phyloP scores from a whole-genome alignment of 2,113 vertebrate species.

The Gymnobelideus leadbeateri region DNA sequence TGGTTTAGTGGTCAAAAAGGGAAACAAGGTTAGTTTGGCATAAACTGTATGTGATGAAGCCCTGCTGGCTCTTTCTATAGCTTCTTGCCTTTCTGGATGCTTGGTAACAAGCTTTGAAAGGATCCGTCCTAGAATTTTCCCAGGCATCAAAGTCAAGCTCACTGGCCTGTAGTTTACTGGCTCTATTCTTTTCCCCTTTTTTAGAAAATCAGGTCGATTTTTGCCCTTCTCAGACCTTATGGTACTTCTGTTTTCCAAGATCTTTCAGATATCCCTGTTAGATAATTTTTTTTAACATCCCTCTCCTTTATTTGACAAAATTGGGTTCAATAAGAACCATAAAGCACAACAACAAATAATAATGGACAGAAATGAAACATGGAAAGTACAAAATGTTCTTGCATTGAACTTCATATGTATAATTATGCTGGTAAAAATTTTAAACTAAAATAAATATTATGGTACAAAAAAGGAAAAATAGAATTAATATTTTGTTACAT shows the following conservation, averaged over 20 bases:
- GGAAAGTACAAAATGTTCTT: no score
- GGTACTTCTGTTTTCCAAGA: background rate
- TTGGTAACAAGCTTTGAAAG: background rate
- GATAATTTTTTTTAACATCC: background rate
- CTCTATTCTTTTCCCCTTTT: background rate
- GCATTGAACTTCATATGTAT: no score
- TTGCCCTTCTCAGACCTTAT: background rate
- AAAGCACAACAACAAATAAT: background rate
- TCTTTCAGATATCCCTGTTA: background rate
- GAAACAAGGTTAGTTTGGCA: background rate
- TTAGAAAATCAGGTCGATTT: background rate
- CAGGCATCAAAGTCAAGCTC: background rate
- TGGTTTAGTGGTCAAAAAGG: background rate
- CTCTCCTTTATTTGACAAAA: background rate
- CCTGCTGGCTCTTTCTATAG: background rate
- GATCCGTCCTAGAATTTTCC: background rate
- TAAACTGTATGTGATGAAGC: background rate
- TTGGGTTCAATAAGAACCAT: background rate
- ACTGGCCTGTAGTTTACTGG: background rate
- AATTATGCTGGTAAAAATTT: no score
- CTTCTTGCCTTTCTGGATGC: background rate
- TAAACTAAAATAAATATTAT: no score
- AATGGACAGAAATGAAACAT: no score
- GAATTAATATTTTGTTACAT: no score
- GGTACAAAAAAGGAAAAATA: no score